A percentile compares a stretch with the other conserved stretches of the same genome.
These are phyloP conservation scores for Electrophaes corylata DNA, from an alignment of 2,888 invertebrate genomes.

Conservation along the genomic window DNA sequence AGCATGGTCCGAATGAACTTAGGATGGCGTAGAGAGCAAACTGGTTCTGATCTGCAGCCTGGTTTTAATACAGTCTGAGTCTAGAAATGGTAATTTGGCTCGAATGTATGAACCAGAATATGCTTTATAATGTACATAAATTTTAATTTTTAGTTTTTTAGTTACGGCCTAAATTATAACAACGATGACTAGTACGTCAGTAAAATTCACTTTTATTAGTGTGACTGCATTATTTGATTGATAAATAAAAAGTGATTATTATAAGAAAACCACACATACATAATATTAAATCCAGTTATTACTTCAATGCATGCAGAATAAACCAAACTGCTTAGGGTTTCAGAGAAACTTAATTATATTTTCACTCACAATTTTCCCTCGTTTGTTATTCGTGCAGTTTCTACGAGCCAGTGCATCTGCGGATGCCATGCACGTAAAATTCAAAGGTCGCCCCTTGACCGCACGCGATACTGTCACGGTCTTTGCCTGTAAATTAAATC, in stretches of 20 bases:
- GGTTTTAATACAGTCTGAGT: background rate
- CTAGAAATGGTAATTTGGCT: background rate
- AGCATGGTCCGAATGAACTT: background rate
- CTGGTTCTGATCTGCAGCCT: background rate
- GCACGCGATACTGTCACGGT: constrained; percentile 21
- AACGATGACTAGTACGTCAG: no score
- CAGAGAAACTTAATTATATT: background rate
- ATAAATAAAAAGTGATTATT: no score
- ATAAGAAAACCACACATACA: no score
- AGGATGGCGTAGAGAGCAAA: background rate
- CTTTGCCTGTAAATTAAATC: constrained; percentile 16
- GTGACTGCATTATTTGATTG: no score
- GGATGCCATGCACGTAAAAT: constrained; percentile 13
- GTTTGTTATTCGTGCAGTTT: background rate
- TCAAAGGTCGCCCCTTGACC: constrained; percentile 31
- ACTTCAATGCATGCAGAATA: background rate
- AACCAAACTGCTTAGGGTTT: background rate
- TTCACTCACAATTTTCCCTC: background rate
- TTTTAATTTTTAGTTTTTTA: no score
- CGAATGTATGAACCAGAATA: no score
- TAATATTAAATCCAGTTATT: no score
- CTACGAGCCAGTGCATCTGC: constrained; percentile 8
- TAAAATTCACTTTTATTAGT: no score
- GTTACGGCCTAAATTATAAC: no score
- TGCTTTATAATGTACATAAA: no score